Evolutionary conservation across 2,113 vertebrate genomes (phyloP), one percentile per base, ranked within the genome.

Genomic region (Phalacrocorax aristotelis): DNA sequence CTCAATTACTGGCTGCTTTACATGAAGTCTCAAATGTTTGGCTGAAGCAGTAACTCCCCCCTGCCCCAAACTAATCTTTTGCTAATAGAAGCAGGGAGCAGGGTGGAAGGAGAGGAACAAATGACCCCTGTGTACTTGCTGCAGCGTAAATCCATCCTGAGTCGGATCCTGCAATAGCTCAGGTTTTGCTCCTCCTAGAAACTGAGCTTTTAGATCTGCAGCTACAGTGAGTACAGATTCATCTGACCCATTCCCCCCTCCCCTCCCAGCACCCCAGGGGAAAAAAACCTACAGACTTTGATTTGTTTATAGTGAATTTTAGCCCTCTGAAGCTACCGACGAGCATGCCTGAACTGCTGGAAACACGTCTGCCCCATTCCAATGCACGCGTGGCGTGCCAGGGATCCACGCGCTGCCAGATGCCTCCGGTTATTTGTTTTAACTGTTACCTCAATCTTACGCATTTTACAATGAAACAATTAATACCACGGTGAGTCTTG

Each of bases 401-500:
- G 78, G 55, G 78, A 88, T 54, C 89, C 81, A 70, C 40, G 0
- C 3, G 54, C 89, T 94, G 95, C 96, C 96, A 97, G 93, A 40
- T 9, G 97, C 92, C 90, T 96, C 55, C 1, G 71, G 96, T 74
- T 96, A 86, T 94, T 97, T 97, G 93, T 90, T 98, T 97, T 97
- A 97, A 97, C 87, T 88, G 79, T 94, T 96, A 95, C 94, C 87
- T 95, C 95, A 75, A 89, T 71, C 81, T 94, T 90, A 96, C 2
- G 29, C 38, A 58, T 75, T 94, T 88, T 96, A 83, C 92, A 91
- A 82, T 61, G 76, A 95, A 97, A 96, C 81, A 95, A 86, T 92
- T 93, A 88, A 95, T 36, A 76, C 23, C 86, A 74, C 0, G 6
- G 72, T 49, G 71, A 96, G 66, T 69, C 75, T 60, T 49, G 46